These are phyloP conservation scores for Parambassis ranga DNA, from an alignment of 2,797 vertebrate genomes.

Conservation along the genomic window DNA sequence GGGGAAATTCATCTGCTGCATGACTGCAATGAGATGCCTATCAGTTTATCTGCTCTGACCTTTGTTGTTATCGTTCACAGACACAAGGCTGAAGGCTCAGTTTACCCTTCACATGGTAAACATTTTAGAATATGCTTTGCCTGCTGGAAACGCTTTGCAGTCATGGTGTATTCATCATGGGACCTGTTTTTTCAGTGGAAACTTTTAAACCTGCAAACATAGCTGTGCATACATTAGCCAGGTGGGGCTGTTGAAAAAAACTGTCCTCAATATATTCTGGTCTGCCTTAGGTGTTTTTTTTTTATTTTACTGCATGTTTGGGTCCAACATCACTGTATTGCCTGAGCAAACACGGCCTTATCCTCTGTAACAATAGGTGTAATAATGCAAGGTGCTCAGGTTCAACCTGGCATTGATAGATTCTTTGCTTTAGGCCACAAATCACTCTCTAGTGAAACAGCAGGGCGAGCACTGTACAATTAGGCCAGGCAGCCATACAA, in stretches of 20 bases:
- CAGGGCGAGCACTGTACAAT: slow-evolving; percentile 54
- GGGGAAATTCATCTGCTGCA: slow-evolving; percentile 13
- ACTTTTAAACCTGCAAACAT: slow-evolving; percentile 49
- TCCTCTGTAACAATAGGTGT: slow-evolving; percentile 33
- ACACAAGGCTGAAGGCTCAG: slow-evolving; percentile 22
- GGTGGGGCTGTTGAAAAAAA: slow-evolving; percentile 21
- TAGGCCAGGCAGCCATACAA: slow-evolving; percentile 51
- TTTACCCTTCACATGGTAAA: slow-evolving; percentile 40
- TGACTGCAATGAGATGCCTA: slow-evolving; percentile 3
- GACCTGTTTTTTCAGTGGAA: slow-evolving; percentile 42
- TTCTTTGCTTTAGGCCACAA: slow-evolving; percentile 55
- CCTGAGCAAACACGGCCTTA: slow-evolving; percentile 16
- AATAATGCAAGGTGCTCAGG: slow-evolving; percentile 46
- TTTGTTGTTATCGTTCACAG: slow-evolving; percentile 40
- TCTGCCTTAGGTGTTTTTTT: slow-evolving; percentile 19
- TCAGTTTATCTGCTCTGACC: slow-evolving; percentile 46
- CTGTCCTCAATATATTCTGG: slow-evolving; percentile 31
- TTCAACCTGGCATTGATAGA: slow-evolving; percentile 66
- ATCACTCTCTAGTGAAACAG: slow-evolving; percentile 61
- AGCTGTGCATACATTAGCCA: slow-evolving; percentile 24
- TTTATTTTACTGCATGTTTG: slow-evolving; percentile 16
- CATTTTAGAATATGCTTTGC: slow-evolving; percentile 27
- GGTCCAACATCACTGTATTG: slow-evolving; percentile 15
- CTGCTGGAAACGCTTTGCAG: slow-evolving; percentile 25
- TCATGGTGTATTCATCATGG: neutral